Base-by-base conservation (phyloP, 2,113 vertebrate species). In the Phycodurus eques region DNA sequence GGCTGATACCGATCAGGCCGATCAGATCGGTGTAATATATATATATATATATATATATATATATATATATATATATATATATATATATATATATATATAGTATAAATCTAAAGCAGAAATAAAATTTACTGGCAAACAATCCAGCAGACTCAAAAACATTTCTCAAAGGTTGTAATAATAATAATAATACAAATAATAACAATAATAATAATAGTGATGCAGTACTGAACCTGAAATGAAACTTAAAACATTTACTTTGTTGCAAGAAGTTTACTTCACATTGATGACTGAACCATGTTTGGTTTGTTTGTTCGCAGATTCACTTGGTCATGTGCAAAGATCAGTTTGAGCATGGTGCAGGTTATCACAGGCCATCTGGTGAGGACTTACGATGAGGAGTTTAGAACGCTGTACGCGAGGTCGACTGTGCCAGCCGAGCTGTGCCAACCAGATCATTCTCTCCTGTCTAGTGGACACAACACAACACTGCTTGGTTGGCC, bases 251-350 rank as follows among this genome's bases (percentile, higher is more conserved):
- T 22, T 3, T 10, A 44, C 42, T 46, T 66, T 66, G 11, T 22
- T 7, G 63, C 35, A 42, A 22, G 20, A 46, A 56, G 5, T 49
- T 69, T 66, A 19, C 13, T 46, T 2, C 1, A 5, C 19, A 19
- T 33, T 31, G 4, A 14, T 70, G 65, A 6, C 3, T 67, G 74
- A 54, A 12, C 39, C 44, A n/a, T 10, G 12, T 74, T n/a, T 73
- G 65, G 67, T 72, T 31, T 76, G 64, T 74, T 80, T 68, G 27
- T 72, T 81, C 85, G 80, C 91, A 99, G 98, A 87, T 98, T 96
- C 53, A 94, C 95, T 89, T 99, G 97, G 98, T 97, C 96, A 39
- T 98, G 93, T 90, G 97, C 98, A 87, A 99, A 98, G 93, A 94
- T 96, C 71, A 92, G 99, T 80, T 94, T 98, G 85, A 98, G 95